These are phyloP conservation scores for Eupithecia inturbata DNA, from an alignment of 2,888 invertebrate genomes.

Conservation along the genomic window DNA sequence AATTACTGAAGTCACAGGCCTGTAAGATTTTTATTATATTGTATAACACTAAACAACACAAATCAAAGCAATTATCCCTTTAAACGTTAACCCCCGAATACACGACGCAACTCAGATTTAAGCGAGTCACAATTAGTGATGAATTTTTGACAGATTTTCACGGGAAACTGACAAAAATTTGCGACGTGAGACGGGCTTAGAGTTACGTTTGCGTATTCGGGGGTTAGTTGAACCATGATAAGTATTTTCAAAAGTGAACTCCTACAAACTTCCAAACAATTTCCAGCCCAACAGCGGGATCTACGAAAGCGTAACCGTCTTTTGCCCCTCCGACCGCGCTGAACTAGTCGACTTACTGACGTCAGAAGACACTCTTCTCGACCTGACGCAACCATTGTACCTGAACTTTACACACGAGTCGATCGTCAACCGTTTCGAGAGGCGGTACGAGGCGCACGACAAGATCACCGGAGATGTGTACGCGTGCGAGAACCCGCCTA, in stretches of 20 bases:
- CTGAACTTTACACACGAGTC: conserved; percentile 93
- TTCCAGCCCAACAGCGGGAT: conserved; percentile 90
- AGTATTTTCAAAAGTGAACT: neutral
- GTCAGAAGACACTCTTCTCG: conserved; percentile 90
- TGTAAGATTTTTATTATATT: neutral
- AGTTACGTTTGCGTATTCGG: too few species aligned
- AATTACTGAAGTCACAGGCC: neutral
- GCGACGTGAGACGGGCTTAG: too few species aligned
- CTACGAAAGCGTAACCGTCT: conserved; percentile 93
- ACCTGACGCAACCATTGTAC: conserved; percentile 92
- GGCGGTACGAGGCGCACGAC: conserved; percentile 87
- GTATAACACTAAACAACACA: neutral
- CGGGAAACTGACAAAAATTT: too few species aligned
- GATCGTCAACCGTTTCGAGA: conserved; percentile 90
- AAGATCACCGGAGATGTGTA: conserved; percentile 92
- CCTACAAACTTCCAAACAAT: neutral
- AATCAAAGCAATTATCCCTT: neutral
- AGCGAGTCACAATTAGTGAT: too few species aligned
- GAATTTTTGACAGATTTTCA: too few species aligned
- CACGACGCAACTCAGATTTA: too few species aligned
- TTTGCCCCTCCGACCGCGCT: conserved; percentile 91
- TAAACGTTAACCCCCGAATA: neutral
- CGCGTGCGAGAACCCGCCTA: conserved; percentile 87
- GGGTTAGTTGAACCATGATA: too few species aligned
- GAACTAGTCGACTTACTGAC: conserved; percentile 89